Base-by-base conservation (phyloP, 2,888 invertebrate genomes). In the Syritta pipiens region DNA sequence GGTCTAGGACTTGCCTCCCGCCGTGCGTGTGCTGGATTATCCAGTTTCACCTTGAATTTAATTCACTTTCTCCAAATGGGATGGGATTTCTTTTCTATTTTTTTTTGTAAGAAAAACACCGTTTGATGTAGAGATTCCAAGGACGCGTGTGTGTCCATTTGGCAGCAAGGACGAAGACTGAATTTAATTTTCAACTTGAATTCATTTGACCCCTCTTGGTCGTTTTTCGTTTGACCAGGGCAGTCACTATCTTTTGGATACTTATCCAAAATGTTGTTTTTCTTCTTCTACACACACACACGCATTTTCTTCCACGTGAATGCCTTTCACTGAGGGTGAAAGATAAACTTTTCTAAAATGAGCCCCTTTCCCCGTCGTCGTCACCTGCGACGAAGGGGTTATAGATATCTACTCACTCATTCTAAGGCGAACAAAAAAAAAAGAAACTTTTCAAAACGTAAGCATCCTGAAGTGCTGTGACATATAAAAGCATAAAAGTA, bases 181-280 rank as follows among this genome's bases (percentile, higher is more conserved):
- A 46, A 69, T 60, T 69, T 51, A 60, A 53, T 69, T 60, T 60
- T 69, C 51, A 53, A 69, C 60, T 60, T 60, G 69, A 69, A 69
- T 60, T 69, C 59, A 69, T 60, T 69, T 60, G 48, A 14, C 28
- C 35, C 24, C 48, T 46, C 0, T 17, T 0, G 19, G 5, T 5
- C n/a, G 12, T n/a, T n/a, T 44, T 24, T 22, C 19, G 3, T 44
- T 22, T n/a, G 42, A 6, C 20, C 42, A 20, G 42, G 44, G 44
- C 12, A 6, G 24, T 24, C 24, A 46, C 12, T 24, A 22, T 44
- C 46, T 48, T 48, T 28, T 17, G 28, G 48, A 28, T 48, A 28
- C 48, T 48, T 48, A 26, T 46, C 26, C 14, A 24, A 46, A 46
- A 26, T 17, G 28, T 28, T 48, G 17, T 48, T 28, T n/a, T n/a